Percentiles rank a stretch among this genome's conserved stretches.
Conservation (phyloP, 2,113 vertebrate genomes). For the Sminthopsis crassicaudata region DNA sequence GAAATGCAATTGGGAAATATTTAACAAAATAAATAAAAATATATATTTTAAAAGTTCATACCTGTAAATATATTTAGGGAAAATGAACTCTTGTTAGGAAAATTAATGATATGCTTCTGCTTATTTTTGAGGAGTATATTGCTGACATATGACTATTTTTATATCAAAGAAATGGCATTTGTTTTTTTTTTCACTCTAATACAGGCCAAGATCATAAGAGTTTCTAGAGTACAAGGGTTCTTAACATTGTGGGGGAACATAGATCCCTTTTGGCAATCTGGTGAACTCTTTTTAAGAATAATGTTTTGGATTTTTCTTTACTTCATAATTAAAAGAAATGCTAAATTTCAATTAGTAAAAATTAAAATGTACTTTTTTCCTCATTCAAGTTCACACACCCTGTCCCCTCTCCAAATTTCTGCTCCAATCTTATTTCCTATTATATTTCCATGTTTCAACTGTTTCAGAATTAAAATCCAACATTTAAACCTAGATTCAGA, state of each 20-base stretch:
- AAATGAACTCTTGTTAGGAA: constrained; percentile 1
- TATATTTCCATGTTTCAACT: background rate
- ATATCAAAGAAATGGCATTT: background rate
- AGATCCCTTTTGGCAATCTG: background rate
- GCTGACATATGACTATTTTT: constrained; percentile 1
- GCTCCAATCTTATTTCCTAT: background rate
- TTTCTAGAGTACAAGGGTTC: background rate
- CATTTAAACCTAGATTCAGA: background rate
- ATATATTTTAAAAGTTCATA: background rate
- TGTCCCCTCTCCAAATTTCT: background rate
- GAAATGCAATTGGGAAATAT: background rate
- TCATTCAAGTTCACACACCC: too few relatives aligned
- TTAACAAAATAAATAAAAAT: background rate
- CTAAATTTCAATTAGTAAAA: background rate
- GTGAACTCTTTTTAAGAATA: background rate
- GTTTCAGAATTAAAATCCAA: constrained; percentile 42
- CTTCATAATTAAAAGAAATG: background rate
- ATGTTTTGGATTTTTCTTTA: background rate
- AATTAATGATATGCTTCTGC: background rate
- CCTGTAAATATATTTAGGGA: background rate
- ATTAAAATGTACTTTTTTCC: too few relatives aligned
- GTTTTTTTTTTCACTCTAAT: background rate
- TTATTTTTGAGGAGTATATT: background rate
- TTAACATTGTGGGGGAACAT: background rate
- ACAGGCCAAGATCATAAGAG: too few relatives aligned